phyloP scores from a whole-genome alignment of 2,797 vertebrate species.

The Phoxinus dragarum region DNA sequence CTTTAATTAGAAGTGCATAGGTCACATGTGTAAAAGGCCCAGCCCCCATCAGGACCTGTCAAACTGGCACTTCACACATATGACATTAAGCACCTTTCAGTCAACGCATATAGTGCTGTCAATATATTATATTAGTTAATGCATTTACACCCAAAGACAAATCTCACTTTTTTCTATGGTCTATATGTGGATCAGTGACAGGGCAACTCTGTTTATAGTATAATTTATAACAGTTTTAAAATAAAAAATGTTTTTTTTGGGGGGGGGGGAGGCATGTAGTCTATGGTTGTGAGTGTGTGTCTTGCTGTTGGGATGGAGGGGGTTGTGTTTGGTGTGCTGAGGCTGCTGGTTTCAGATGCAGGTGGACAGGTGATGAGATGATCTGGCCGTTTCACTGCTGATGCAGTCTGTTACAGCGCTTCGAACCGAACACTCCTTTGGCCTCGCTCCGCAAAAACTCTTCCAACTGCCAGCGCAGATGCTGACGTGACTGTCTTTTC shows the following conservation, averaged over 20 bases:
- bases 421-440: background rate
- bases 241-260: accelerated
- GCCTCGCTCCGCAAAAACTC: slow-evolving; percentile 42
- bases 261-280: background rate
- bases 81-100: slow-evolving; percentile 30
- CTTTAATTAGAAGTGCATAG: slow-evolving; percentile 49
- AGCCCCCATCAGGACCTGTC: slow-evolving; percentile 38
- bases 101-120: slow-evolving; percentile 20
- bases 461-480: slow-evolving; percentile 28
- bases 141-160: slow-evolving; percentile 7
- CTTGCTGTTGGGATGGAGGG: background rate
- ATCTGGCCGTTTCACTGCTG: slow-evolving; percentile 56
- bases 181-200: background rate
- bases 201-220: background rate
- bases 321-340: slow-evolving; percentile 44
- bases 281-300: background rate
- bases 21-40: slow-evolving; percentile 52
- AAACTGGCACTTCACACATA: slow-evolving; percentile 42
- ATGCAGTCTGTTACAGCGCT: slow-evolving; percentile 52
- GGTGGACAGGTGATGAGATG: slow-evolving; percentile 54
- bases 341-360: slow-evolving; percentile 46
- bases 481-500: slow-evolving; percentile 40
- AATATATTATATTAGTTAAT: slow-evolving; percentile 32
- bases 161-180: background rate
- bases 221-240: background rate